Conservation (phyloP, 2,113 vertebrate genomes). For the Notothenia coriiceps region DNA sequence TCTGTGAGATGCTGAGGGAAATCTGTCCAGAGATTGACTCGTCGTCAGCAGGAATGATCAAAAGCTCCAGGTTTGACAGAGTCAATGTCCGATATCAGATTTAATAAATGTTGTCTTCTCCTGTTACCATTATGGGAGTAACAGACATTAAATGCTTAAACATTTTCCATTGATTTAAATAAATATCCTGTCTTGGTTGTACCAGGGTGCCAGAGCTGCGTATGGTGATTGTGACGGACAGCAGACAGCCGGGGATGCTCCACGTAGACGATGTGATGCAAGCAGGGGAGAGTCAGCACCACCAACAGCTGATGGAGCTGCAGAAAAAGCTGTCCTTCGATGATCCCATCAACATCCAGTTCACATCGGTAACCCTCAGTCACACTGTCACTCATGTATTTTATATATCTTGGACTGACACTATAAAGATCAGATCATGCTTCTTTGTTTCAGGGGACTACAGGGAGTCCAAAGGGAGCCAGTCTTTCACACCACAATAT, state of each 20-base stretch:
- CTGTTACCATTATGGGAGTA: background rate
- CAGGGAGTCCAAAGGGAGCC: conserved; percentile 93
- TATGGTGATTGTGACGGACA: conserved; percentile 86
- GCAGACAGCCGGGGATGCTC: conserved; percentile 88
- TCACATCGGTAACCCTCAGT: conserved; percentile 89
- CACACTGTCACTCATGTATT: background rate
- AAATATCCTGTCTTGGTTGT: background rate
- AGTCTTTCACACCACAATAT: conserved; percentile 93
- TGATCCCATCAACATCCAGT: conserved; percentile 95
- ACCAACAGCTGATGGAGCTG: conserved; percentile 81
- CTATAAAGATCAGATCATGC: background rate
- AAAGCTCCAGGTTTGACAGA: conserved; percentile 87
- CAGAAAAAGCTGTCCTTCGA: conserved; percentile 86
- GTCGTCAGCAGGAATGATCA: conserved; percentile 81
- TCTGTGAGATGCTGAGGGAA: conserved; percentile 90
- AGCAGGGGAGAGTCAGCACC: conserved; percentile 84
- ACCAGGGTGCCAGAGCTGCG: conserved; percentile 90
- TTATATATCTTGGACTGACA: background rate
- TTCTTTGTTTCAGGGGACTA: conserved; percentile 87
- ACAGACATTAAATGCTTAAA: background rate
- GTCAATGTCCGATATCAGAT: background rate
- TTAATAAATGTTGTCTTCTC: background rate
- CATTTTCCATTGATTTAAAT: background rate
- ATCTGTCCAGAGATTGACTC: conserved; percentile 89
- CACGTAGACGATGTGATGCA: conserved; percentile 89